Base-by-base conservation (phyloP, 2,888 invertebrate genomes). In the Hirtodrosophila histrioides region DNA sequence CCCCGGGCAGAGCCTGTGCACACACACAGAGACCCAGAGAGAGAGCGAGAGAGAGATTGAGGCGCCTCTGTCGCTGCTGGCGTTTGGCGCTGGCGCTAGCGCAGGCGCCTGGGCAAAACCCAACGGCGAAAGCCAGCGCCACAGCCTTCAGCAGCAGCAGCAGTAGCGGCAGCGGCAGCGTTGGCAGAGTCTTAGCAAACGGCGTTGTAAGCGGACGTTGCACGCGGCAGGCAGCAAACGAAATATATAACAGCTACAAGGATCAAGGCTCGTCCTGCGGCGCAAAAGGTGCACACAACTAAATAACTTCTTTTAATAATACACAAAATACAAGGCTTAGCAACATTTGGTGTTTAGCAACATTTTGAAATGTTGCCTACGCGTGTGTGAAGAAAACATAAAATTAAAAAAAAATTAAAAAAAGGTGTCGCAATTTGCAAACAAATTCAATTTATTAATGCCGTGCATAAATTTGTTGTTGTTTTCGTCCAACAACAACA, bases 1-100 rank as follows among this genome's bases (percentile, higher is more conserved):
- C 87, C 81, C 88, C 81, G 88, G 88, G 88, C 88, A 88, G 88
- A 75, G 80, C 67, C 66, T 63, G 53, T 63, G 53, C 31, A 31
- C 44, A 58, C 39, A 41, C 54, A 49, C 46, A 62, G 48, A 55
- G 54, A 31, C 41, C 33, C 48, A 12, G 44, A 11, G 36, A 33
- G 49, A 12, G 45, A 23, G 60, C 17, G 61, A 27, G 43, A 10
- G 40, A 31, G 56, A 31, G 43, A 37, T 51, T 12, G 64, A 11
- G 51, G n/a, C 44, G 51, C 56, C 37, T 23, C 17, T 48, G 5
- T 17, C 39, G 67, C 24, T 11, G 35, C 31, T 8, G 17, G 17
- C 9, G 56, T 31, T 46, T 8, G 17, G 17, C 9, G 56, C 36
- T 46, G 57, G 37, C 55, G 69, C 75, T 56, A 61, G 82, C 77